Evolutionary conservation across 1,140 invertebrate species (phyloP).

Genomic region (Geopemphigus sp.): DNA sequence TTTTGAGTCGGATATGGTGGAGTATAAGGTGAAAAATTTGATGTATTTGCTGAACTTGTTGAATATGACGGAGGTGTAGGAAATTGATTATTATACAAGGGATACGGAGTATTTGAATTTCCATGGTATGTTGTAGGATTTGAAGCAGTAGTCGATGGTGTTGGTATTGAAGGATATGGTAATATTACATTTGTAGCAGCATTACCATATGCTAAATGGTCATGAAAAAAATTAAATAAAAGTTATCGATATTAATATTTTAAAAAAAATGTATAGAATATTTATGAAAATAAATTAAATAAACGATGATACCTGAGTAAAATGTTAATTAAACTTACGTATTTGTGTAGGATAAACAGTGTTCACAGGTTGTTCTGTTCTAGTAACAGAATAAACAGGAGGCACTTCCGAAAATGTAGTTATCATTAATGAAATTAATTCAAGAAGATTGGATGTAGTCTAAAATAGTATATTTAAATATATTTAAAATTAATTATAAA

Average conservation of each 20-base stretch:
- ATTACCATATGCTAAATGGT: slow-evolving; percentile 54
- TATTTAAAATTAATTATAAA: slow-evolving; percentile 20
- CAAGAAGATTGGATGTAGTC: slow-evolving; percentile 78
- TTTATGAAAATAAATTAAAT: too few species aligned
- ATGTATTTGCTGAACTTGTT: slow-evolving; percentile 32
- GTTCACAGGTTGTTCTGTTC: slow-evolving; percentile 55
- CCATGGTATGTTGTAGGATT: slow-evolving; percentile 26
- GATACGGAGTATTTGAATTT: slow-evolving; percentile 54
- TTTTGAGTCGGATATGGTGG: slow-evolving; percentile 51
- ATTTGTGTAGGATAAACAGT: slow-evolving; percentile 63
- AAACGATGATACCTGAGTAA: neutral
- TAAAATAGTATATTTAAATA: slow-evolving; percentile 56
- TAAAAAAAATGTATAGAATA: too few species aligned
- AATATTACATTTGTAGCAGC: slow-evolving; percentile 53
- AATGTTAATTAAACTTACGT: slow-evolving; percentile 51
- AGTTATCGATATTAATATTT: too few species aligned
- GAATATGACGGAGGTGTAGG: slow-evolving; percentile 55
- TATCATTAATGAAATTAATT: slow-evolving; percentile 87
- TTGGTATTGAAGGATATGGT: slow-evolving; percentile 53
- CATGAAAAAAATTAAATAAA: neutral
- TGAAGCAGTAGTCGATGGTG: slow-evolving; percentile 52
- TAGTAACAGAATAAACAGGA: slow-evolving; percentile 82
- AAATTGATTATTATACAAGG: slow-evolving; percentile 55
- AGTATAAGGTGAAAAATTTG: slow-evolving; percentile 52
- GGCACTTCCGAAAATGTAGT: slow-evolving; percentile 91